Base-by-base conservation (phyloP, 2,888 invertebrate genomes). In the Acronicta psi region DNA sequence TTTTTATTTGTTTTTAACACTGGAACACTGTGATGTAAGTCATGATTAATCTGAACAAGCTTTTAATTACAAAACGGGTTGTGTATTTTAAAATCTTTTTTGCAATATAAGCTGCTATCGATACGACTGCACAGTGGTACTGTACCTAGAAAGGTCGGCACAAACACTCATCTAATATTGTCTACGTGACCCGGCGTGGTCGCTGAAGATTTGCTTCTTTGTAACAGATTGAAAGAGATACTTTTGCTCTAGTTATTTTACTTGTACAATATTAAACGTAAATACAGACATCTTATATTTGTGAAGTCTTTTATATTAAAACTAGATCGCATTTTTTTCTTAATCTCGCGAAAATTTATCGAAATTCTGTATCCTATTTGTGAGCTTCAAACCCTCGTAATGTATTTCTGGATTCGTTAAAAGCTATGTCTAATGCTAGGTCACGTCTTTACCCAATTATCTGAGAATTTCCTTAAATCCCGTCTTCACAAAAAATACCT, bases 141-240 rank as follows among this genome's bases (percentile, higher is more conserved):
- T 20, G 42, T 46, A 43, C 10, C 13, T 44, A 0, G 43, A 31
- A 23, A 10, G 51, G 13, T 13, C 16, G 0, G 13, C 10, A 54
- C 40, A 75, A 65, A 60, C 56, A 63, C 31, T 17, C 37, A 55
- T 16, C 25, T 66, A 66, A 66, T 57, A 46, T 50, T 44, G 10
- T 43, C 50, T 58, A 69, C 76, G 73, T 74, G 76, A 59, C 63
- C 13, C 20, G 53, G 23, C 41, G 29, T n/a, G 17, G 10, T 34
- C 18, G 20, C 7, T 25, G 47, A 38, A 58, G 69, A 66, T 75
- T 75, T 59, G n/a, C 31, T n/a, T 55, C 17, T 47, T 52, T 29
- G 10, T 55, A 53, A 49, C 47, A 69, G 37, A 36, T 11, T 29
- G 3, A 20, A 45, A 17, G 2, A 1, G 17, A 29, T 45, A 11